Evolutionary conservation across 2,113 vertebrate genomes (phyloP).

Genomic region (Microtus montanus): DNA sequence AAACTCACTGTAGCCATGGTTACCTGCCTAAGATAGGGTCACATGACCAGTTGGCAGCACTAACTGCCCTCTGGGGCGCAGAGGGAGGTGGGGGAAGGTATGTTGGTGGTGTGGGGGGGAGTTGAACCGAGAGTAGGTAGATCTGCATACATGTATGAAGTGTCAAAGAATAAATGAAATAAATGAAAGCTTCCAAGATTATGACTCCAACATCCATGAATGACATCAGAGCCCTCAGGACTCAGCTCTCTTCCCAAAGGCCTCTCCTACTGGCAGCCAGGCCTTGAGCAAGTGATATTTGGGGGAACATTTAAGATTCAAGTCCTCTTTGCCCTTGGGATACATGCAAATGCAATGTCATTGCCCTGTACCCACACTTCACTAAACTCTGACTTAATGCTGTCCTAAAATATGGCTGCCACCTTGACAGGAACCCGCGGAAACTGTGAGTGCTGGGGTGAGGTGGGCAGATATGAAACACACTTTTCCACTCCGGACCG

Average conservation of each 20-base stretch:
- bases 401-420: not conserved
- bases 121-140: not conserved
- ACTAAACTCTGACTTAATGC: not conserved
- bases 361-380: rapidly evolving
- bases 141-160: not conserved
- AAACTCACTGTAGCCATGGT: not conserved
- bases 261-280: not conserved
- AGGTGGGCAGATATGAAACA: not conserved
- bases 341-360: not conserved
- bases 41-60: not conserved
- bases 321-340: not conserved
- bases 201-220: not conserved
- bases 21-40: not conserved
- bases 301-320: not conserved
- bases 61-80: not conserved
- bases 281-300: not conserved
- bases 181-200: not conserved
- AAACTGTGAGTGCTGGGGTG: no score
- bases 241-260: not conserved
- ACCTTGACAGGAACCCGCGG: not conserved
- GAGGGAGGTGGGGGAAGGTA: not conserved
- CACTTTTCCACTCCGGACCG: not conserved
- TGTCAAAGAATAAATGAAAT: not conserved
- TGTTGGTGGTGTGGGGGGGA: not conserved
- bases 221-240: not conserved